Conservation (phyloP, 2,888 invertebrate genomes). For the Amitus sp. region DNA sequence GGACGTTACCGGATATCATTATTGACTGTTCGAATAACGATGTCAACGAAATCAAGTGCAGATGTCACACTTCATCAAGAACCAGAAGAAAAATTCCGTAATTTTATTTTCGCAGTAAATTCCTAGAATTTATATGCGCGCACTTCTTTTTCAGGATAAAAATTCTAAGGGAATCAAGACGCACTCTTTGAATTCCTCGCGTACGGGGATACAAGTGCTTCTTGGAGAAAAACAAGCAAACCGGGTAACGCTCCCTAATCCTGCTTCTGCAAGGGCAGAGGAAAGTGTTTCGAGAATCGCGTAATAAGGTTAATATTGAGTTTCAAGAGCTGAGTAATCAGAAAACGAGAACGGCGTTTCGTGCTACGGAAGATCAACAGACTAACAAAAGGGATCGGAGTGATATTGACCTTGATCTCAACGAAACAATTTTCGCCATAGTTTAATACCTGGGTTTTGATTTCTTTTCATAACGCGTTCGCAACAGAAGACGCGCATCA, state of each 20-base stretch:
- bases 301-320: background rate
- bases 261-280: background rate
- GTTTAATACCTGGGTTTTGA: no score
- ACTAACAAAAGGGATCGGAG: conserved; percentile 1
- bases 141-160: background rate
- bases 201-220: background rate
- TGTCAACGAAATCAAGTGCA: background rate
- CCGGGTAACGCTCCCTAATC: no score
- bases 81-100: background rate
- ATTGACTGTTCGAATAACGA: background rate
- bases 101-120: background rate
- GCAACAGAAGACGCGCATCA: no score
- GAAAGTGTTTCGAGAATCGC: background rate
- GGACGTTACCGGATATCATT: background rate
- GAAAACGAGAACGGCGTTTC: background rate
- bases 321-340: background rate
- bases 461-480: no score
- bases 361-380: background rate
- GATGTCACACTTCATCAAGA: conserved; percentile 4
- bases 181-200: background rate
- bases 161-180: background rate
- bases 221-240: background rate
- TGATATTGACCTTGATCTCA: background rate
- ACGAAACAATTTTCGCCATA: background rate
- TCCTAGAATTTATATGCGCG: background rate